Conservation (phyloP, 2,113 vertebrate species). For the Pelmatolapia mariae region DNA sequence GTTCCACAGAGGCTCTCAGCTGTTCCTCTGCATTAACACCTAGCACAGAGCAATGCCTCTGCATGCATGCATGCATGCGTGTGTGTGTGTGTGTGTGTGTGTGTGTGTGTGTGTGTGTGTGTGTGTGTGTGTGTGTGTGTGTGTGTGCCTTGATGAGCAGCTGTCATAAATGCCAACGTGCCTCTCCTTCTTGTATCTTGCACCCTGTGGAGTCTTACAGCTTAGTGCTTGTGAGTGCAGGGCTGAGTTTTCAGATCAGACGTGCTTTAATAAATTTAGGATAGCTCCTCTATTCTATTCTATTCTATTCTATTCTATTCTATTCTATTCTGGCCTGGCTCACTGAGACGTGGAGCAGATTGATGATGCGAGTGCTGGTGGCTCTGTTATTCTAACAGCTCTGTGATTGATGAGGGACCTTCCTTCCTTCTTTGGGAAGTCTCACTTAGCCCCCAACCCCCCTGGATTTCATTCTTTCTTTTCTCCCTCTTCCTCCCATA, state of each 20-base stretch:
- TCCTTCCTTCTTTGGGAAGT: conserved; percentile 58
- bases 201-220: conserved; percentile 4
- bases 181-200: conserved; percentile 30
- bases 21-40: conserved; percentile 61
- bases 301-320: not conserved
- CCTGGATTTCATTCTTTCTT: not conserved
- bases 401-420: conserved; percentile 71
- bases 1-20: conserved; percentile 53
- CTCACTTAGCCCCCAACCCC: conserved; percentile 62
- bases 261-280: not conserved
- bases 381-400: conserved; percentile 69
- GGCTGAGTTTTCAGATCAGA: not conserved
- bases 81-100: not conserved
- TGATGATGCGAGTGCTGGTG: conserved; percentile 47
- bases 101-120: not conserved
- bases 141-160: conserved; percentile 50
- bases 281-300: not conserved
- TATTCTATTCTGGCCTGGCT: not conserved
- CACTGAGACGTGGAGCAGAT: conserved; percentile 35
- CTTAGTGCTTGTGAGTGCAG: not conserved
- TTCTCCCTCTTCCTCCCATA: not conserved
- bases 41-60: conserved; percentile 2
- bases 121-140: too few species aligned
- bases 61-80: not conserved
- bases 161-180: conserved; percentile 61